Evolutionary conservation across 92 coral and sea anemone genomes (phyloP).

Genomic region (Micromussa lordhowensis): DNA sequence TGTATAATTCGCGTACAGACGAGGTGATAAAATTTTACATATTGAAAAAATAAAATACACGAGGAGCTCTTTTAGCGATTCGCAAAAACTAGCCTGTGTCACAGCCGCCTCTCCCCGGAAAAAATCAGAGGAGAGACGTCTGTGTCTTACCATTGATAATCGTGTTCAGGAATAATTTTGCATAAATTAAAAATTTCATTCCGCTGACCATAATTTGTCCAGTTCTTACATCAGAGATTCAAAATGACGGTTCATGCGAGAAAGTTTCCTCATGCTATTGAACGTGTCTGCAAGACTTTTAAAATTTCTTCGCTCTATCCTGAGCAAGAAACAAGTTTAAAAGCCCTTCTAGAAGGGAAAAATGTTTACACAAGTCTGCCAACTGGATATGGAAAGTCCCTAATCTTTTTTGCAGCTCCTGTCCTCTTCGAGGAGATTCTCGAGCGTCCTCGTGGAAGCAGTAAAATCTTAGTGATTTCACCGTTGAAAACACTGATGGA

Average conservation of each 20-base stretch:
- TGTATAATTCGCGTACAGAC: no score
- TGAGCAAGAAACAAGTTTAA: conserved; percentile 62
- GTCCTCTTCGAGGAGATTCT: conserved; percentile 58
- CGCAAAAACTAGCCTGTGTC: no score
- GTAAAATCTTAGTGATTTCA: conserved; percentile 64
- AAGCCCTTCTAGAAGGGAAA: conserved; percentile 55
- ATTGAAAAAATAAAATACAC: no score
- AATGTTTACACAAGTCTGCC: conserved; percentile 60
- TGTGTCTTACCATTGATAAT: no score
- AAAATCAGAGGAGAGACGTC: no score
- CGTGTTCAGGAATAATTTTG: conserved; percentile 24
- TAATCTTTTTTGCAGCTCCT: conserved; percentile 72
- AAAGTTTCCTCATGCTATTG: conserved; percentile 28
- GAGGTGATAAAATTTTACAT: no score
- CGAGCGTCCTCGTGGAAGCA: conserved; percentile 61
- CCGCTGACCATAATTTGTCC: conserved; percentile 35
- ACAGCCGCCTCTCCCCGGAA: no score
- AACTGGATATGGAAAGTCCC: conserved; percentile 41
- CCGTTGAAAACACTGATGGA: conserved; percentile 73
- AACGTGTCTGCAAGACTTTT: conserved; percentile 47
- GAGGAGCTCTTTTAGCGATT: no score
- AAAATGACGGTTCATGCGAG: conserved; percentile 48
- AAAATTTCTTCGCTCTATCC: conserved; percentile 66
- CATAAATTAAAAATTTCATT: conserved; percentile 40
- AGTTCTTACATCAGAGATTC: conserved; percentile 3